Evolutionary conservation across 2,113 vertebrate species (phyloP), one percentile per base, ranked within the genome.

Genomic region (Papio anubis): DNA sequence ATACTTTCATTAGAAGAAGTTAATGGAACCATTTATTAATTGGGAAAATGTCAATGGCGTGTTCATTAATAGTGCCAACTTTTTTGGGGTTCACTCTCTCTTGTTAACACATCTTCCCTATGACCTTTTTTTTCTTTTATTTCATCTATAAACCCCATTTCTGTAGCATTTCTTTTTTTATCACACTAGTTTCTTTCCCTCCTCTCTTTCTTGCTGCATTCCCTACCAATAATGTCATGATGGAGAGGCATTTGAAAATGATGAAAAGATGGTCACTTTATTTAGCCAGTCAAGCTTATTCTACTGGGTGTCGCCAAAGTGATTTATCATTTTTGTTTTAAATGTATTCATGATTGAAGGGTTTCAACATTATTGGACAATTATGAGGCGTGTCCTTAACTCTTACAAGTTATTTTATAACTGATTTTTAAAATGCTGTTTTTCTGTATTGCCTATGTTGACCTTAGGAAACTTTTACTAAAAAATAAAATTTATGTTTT

Each of bases 211-310:
- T 16, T 85, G 0, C 25, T 96, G 2, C 57, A 18, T 32, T 80
- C 43, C 81, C 45, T 88, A 8, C 68, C 20, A 66, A 1, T 48
- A 57, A 16, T 61, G 35, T 87, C 48, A 50, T 70, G 21, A 32
- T 95, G 11, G 21, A 95, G 50, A 92, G 35, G 10, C 17, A 76
- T 87, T 90, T 89, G 55, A 88, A 96, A 93, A 66, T 64, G 30
- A 57, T 89, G 10, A 88, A 70, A 83, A 87, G 13, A 11, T 14
- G 95, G 8, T 75, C 52, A 45, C 20, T 81, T 73, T 61, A 80
- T 76, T 94, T 90, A 75, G 32, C 25, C 48, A 91, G 1, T 95
- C 20, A 94, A 30, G 27, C 32, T 86, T 68, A 83, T 61, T 96
- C 45, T 88, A 27, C 16, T 82, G 8, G 7, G 5, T 80, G 8